Percentiles rank a stretch among this genome's conserved stretches.
Evolutionary conservation across 1,140 invertebrate genomes (phyloP).

Genomic region (Neotoxoptera formosana): DNA sequence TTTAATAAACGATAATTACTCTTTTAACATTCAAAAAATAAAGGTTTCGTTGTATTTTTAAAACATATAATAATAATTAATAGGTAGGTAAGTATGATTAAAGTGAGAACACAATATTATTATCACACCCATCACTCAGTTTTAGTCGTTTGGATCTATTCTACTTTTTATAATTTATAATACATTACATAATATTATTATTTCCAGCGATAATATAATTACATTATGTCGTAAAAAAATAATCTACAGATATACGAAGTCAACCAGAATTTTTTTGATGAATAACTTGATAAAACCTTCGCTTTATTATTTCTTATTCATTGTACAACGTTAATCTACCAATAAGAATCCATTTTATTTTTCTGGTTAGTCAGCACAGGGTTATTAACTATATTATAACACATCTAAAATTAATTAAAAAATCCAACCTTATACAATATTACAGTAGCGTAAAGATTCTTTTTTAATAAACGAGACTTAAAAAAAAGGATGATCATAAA

Average conservation of each 20-base stretch:
- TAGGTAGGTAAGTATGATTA: background rate
- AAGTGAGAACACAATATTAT: too few relatives aligned
- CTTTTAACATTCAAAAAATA: background rate
- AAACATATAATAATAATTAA: background rate
- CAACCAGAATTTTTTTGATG: background rate
- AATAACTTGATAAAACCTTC: background rate
- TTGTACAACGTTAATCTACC: background rate
- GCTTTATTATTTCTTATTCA: background rate
- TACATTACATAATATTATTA: background rate
- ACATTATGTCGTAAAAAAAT: background rate
- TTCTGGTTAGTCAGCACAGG: background rate
- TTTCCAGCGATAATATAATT: background rate
- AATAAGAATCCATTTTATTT: background rate
- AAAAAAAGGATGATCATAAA: slow-evolving; percentile 12
- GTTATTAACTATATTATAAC: slow-evolving; percentile 3
- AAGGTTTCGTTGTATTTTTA: background rate
- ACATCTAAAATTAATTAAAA: slow-evolving; percentile 5
- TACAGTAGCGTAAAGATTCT: background rate
- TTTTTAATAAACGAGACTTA: background rate
- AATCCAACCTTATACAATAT: background rate
- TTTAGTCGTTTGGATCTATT: background rate
- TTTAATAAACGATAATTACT: background rate
- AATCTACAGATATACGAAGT: background rate
- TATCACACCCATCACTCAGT: background rate
- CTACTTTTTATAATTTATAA: background rate